Evolutionary conservation across 2,888 invertebrate species (phyloP).

Genomic region (Ptychoptera contaminata): DNA sequence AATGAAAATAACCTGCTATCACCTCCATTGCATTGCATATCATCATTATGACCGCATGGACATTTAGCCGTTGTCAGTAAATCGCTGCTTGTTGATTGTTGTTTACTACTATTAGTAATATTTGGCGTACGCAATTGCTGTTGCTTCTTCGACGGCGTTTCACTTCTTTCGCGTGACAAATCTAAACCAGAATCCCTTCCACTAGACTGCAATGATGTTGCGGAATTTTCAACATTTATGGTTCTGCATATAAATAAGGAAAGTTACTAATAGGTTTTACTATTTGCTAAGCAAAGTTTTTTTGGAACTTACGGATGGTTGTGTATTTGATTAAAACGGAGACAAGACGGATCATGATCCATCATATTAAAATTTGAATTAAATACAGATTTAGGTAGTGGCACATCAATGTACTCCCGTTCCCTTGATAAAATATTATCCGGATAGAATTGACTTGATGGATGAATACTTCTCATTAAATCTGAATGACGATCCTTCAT

Average conservation of each 20-base stretch:
- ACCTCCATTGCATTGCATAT: conserved; percentile 15
- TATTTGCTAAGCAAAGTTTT: not conserved
- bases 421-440: conserved; percentile 12
- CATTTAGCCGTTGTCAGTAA: not conserved
- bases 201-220: conserved; percentile 67
- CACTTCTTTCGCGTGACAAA: conserved; percentile 24
- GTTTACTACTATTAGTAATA: not conserved
- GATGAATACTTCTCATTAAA: not conserved
- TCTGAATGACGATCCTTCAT: not conserved
- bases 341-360: conserved; percentile 36
- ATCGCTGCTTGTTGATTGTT: not conserved
- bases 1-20: conserved; percentile 21
- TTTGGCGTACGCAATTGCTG: conserved; percentile 3
- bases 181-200: conserved; percentile 69
- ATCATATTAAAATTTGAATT: conserved; percentile 17
- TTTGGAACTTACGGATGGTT: conserved; percentile 16
- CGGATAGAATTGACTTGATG: conserved; percentile 1
- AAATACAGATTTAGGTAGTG: conserved; percentile 29
- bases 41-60: conserved; percentile 9
- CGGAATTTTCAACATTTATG: conserved; percentile 48
- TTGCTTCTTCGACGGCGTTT: conserved; percentile 10
- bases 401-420: conserved; percentile 31
- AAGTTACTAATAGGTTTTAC: not conserved
- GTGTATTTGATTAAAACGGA: conserved; percentile 36
- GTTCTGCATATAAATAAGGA: conserved; percentile 17